A percentile compares a stretch with the other conserved stretches of the same genome.
These are phyloP conservation scores for Ciconia boyciana DNA, from an alignment of 2,113 vertebrate genomes.

Conservation along the genomic window DNA sequence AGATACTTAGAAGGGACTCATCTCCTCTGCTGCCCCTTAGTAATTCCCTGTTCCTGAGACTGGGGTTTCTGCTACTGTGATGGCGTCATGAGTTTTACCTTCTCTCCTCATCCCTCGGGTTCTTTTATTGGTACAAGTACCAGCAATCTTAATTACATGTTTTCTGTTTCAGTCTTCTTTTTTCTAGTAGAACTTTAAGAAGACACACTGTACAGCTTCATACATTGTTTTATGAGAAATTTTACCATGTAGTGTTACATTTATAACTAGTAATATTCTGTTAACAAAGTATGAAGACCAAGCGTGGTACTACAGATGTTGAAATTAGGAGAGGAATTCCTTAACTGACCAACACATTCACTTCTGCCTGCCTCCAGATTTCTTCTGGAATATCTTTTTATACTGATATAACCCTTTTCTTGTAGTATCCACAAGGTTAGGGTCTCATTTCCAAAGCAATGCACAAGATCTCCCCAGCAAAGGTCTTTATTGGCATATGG, in stretches of 20 bases:
- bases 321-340: neutral
- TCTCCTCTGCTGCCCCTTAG: neutral
- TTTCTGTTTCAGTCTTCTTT: neutral
- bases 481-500: neutral
- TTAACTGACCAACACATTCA: neutral
- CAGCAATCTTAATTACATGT: neutral
- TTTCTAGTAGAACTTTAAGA: neutral
- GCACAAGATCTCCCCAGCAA: neutral
- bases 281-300: neutral
- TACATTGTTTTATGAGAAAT: neutral
- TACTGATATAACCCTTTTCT: neutral
- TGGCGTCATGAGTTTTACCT: neutral
- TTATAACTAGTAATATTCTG: neutral
- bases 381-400: neutral
- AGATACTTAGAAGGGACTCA: neutral
- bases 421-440: neutral
- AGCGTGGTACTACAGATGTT: neutral
- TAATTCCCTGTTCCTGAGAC: neutral
- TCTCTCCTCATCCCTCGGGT: neutral
- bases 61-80: neutral
- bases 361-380: neutral
- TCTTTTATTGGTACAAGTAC: neutral
- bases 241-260: neutral
- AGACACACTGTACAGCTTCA: neutral
- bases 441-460: neutral